Evolutionary conservation across 2,113 vertebrate genomes (phyloP).

Genomic region (Notarius quadriscutis): DNA sequence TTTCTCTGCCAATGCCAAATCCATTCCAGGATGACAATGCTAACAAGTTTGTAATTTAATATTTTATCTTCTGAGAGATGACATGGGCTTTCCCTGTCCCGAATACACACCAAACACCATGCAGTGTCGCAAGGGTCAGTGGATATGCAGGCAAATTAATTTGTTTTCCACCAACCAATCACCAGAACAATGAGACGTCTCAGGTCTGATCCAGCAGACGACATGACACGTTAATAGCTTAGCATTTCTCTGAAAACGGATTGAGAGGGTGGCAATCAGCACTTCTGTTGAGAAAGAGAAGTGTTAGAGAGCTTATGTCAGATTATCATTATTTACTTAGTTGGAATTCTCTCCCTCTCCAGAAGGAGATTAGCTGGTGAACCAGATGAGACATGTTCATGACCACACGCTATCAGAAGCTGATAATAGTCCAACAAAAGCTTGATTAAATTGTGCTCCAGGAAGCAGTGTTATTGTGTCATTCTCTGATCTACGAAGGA

Average conservation of each 20-base stretch:
- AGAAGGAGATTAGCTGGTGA: conserved; percentile 69
- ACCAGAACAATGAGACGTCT: conserved; percentile 28
- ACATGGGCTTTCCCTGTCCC: conserved; percentile 25
- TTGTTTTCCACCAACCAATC: conserved; percentile 22
- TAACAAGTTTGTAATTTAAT: conserved; percentile 55
- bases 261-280: conserved; percentile 51
- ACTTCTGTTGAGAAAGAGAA: conserved; percentile 41
- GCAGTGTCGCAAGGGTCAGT: conserved; percentile 43
- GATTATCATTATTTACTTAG: conserved; percentile 72
- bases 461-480: conserved; percentile 54
- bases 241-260: conserved; percentile 57
- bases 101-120: conserved; percentile 52
- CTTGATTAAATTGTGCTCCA: conserved; percentile 65
- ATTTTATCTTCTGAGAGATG: conserved; percentile 54
- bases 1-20: conserved; percentile 45
- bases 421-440: conserved; percentile 59
- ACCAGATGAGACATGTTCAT: conserved; percentile 67
- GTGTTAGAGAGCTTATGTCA: conserved; percentile 58
- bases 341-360: conserved; percentile 59
- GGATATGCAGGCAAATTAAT: conserved; percentile 50
- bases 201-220: conserved; percentile 53
- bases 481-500: conserved; percentile 11
- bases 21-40: conserved; percentile 37
- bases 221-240: conserved; percentile 55
- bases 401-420: conserved; percentile 39